Base-by-base conservation (phyloP, 2,113 vertebrate species). In the Meleagris gallopavo region DNA sequence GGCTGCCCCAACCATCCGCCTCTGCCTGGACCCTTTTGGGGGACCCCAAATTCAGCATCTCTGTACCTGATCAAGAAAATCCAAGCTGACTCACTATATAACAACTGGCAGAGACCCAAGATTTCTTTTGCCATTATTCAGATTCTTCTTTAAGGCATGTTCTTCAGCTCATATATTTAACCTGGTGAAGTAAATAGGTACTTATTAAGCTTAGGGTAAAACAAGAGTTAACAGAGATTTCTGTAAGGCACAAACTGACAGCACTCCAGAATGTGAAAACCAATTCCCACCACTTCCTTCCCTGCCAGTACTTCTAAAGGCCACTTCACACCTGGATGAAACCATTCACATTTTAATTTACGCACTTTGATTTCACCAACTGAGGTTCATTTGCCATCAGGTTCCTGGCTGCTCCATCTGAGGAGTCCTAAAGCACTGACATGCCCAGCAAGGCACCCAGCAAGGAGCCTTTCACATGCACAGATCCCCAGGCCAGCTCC, bases 311-410 rank as follows among this genome's bases (percentile, higher is more conserved):
- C 38, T 90, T 90, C 65, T 73, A 41, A 93, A 92, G 62, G 57
- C 48, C 18, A 27, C 64, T 95, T 95, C 77, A 89, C 92, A 95
- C 62, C 58, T 34, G 29, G 29, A 72, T 75, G 72, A 78, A 83
- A 76, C 46, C 60, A 92, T 89, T 94, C 89, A 79, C 57, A 90
- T 92, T 92, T 81, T 84, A 93, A 96, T 73, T 7, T 29, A 86
- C n/a, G 32, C n/a, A n/a, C 66, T 82, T 45, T 82, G 66, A 76
- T 30, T 93, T 94, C 77, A 89, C 65, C 8, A 29, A 65, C 50
- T 29, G 13, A 82, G 21, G 22, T 6, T 76, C 70, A 89, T 90
- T 90, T 82, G 41, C 61, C 38, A 81, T 43, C 15, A 21, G 34
- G 80, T 90, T 77, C 55, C n/a, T 24, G 30, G 32, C 29, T 83